Conservation (phyloP, 1,140 invertebrate genomes). For the Coptotermes formosanus region DNA sequence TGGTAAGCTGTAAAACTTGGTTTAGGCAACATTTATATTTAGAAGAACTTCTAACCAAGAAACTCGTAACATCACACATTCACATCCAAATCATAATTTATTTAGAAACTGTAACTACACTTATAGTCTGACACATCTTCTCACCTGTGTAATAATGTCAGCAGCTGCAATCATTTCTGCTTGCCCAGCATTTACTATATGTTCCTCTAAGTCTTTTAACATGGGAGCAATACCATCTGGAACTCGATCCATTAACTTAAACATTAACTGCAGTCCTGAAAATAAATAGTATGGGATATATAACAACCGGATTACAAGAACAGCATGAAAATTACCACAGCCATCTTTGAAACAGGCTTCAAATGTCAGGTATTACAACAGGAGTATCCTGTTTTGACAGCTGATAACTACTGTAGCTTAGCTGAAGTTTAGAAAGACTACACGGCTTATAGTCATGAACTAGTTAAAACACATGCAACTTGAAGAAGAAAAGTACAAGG, state of each 20-base stretch:
- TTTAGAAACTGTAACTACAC: not conserved
- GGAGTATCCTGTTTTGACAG: too few species aligned
- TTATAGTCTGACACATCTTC: not conserved
- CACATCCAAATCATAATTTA: too few species aligned
- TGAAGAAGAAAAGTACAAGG: too few species aligned
- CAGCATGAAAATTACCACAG: too few species aligned
- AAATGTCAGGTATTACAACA: too few species aligned
- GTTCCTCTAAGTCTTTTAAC: conserved; percentile 86
- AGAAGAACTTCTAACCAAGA: not conserved
- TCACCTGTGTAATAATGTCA: conserved; percentile 84
- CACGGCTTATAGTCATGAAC: too few species aligned
- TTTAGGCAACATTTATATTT: not conserved
- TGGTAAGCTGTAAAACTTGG: not conserved
- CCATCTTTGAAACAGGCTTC: too few species aligned
- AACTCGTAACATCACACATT: too few species aligned
- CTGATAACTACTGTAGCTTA: too few species aligned
- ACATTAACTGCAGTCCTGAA: conserved; percentile 85
- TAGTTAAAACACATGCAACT: too few species aligned
- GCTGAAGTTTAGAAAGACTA: too few species aligned
- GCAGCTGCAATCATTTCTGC: conserved; percentile 97
- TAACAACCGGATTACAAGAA: not conserved
- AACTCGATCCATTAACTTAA: conserved; percentile 91
- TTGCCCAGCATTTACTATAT: conserved; percentile 90
- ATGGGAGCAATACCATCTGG: conserved; percentile 90
- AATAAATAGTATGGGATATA: conserved; percentile 30